phyloP scores from a whole-genome alignment of 2,113 vertebrate genomes.

The Deroptyus accipitrinus region DNA sequence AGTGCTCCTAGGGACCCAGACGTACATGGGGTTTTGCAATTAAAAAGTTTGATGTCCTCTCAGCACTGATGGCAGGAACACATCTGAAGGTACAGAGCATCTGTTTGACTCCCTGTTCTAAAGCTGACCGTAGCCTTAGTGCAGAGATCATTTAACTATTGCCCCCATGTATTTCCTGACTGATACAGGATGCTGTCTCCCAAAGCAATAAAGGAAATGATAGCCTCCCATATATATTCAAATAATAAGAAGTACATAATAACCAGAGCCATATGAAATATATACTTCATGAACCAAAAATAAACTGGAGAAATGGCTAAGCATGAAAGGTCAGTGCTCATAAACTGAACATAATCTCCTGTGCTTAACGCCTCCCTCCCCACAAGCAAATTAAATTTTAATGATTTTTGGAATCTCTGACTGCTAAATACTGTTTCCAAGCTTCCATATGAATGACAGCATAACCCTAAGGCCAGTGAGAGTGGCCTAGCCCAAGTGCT shows the following conservation, averaged over 20 bases:
- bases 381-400: slow-evolving; percentile 77
- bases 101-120: neutral
- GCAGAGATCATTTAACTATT: neutral
- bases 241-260: slow-evolving; percentile 66
- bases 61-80: neutral
- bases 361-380: slow-evolving; percentile 56
- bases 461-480: neutral
- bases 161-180: slow-evolving; percentile 43
- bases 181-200: slow-evolving; percentile 50
- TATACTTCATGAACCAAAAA: slow-evolving; percentile 66
- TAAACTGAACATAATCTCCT: slow-evolving; percentile 75
- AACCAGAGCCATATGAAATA: slow-evolving; percentile 72
- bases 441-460: slow-evolving; percentile 45
- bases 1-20: neutral
- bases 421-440: slow-evolving; percentile 59
- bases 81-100: neutral
- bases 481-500: neutral
- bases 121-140: neutral
- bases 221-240: slow-evolving; percentile 53
- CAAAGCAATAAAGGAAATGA: slow-evolving; percentile 66
- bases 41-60: neutral
- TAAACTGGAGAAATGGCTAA: slow-evolving; percentile 70
- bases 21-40: neutral
- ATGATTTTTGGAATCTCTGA: slow-evolving; percentile 65
- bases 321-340: slow-evolving; percentile 72